Conservation (phyloP, 2,888 invertebrate species). For the Lasius platythorax region DNA sequence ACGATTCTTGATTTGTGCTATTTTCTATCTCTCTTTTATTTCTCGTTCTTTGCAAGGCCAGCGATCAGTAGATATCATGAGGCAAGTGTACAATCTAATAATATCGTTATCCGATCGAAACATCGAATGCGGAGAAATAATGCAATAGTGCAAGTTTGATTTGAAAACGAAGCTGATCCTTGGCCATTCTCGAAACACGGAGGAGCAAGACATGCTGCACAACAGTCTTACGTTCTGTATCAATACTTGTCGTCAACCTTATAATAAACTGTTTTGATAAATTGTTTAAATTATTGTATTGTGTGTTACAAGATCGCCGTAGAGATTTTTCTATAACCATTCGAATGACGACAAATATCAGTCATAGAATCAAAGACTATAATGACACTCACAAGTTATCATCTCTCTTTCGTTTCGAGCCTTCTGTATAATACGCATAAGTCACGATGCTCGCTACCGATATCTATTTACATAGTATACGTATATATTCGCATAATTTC, state of each 20-base stretch:
- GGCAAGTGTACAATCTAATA: background rate
- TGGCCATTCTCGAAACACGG: slow-evolving; percentile 67
- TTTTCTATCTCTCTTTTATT: background rate
- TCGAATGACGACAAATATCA: slow-evolving; percentile 45
- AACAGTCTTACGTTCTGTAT: slow-evolving; percentile 4
- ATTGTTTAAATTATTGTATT: background rate
- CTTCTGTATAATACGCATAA: slow-evolving; percentile 25
- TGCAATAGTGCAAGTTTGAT: slow-evolving; percentile 1
- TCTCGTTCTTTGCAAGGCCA: slow-evolving; percentile 14
- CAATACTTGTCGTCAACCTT: slow-evolving; percentile 7
- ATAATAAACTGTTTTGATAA: background rate
- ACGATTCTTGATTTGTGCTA: slow-evolving; percentile 12
- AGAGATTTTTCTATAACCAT: background rate
- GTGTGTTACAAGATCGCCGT: slow-evolving; percentile 1
- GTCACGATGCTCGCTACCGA: slow-evolving; percentile 52
- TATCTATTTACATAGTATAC: slow-evolving; percentile 2
- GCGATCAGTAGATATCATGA: slow-evolving; percentile 36
- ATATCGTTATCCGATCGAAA: slow-evolving; percentile 28
- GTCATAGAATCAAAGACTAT: slow-evolving; percentile 41
- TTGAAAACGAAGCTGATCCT: slow-evolving; percentile 61
- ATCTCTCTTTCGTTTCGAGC: slow-evolving; percentile 46
- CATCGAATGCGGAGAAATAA: background rate
- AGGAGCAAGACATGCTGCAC: slow-evolving; percentile 68
- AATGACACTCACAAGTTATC: slow-evolving; percentile 44
- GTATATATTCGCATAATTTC: slow-evolving; percentile 6